Conservation (phyloP, 2,888 invertebrate species). For the Ischnura elegans region DNA sequence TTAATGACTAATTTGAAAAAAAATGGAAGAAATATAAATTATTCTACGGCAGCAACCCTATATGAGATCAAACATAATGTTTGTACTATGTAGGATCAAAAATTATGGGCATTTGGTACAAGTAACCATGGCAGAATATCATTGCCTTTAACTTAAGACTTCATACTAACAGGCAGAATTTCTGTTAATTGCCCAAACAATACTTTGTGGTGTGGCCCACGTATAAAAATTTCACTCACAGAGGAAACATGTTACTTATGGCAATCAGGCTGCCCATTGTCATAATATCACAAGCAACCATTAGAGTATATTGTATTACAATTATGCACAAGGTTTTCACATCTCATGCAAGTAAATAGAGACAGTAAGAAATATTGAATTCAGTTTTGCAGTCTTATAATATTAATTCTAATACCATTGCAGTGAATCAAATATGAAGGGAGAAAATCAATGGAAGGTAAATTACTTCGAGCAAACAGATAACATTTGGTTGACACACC, state of each 20-base stretch:
- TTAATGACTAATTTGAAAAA: slow-evolving; percentile 56
- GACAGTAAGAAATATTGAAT: slow-evolving; percentile 46
- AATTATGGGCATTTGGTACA: slow-evolving; percentile 58
- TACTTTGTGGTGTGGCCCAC: slow-evolving; percentile 53
- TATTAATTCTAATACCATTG: slow-evolving; percentile 49
- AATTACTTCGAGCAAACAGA: neutral
- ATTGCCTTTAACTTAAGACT: neutral
- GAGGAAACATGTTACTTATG: slow-evolving; percentile 56
- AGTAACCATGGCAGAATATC: slow-evolving; percentile 41
- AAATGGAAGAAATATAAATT: slow-evolving; percentile 55
- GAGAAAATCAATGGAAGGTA: slow-evolving; percentile 24
- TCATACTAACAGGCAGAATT: slow-evolving; percentile 29
- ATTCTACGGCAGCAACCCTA: slow-evolving; percentile 60
- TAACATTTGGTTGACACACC: neutral
- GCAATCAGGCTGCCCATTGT: slow-evolving; percentile 56
- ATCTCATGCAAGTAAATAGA: slow-evolving; percentile 23
- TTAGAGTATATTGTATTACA: slow-evolving; percentile 39
- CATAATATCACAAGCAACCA: slow-evolving; percentile 63
- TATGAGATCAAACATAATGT: slow-evolving; percentile 65
- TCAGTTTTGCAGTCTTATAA: slow-evolving; percentile 60
- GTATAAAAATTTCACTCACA: slow-evolving; percentile 58
- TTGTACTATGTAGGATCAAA: slow-evolving; percentile 66
- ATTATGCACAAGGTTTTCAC: slow-evolving; percentile 42
- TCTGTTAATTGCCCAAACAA: slow-evolving; percentile 51
- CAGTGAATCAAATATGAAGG: slow-evolving; percentile 10